Percentiles rank a stretch among this genome's conserved stretches.
Evolutionary conservation across 1,140 invertebrate genomes (phyloP).

Genomic region (Battus philenor): DNA sequence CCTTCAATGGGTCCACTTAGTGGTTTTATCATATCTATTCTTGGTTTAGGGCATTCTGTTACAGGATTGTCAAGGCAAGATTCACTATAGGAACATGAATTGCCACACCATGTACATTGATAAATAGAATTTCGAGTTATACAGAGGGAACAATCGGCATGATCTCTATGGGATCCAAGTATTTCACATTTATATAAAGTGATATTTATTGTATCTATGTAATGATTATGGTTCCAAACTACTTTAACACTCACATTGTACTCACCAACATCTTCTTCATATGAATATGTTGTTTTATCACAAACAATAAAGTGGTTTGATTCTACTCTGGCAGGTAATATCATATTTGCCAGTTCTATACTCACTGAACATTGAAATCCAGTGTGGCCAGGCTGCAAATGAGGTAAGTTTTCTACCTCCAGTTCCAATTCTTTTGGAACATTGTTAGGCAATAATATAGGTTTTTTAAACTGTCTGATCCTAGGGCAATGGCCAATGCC

Average conservation of each 20-base stretch:
- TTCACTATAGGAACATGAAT: constrained; percentile 89
- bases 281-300: constrained; percentile 93
- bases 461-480: constrained; percentile 80
- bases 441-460: constrained; percentile 90
- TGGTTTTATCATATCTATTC: constrained; percentile 97
- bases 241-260: constrained; percentile 92
- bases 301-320: constrained; percentile 90
- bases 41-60: constrained; percentile 91
- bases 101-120: constrained; percentile 94
- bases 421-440: constrained; percentile 91
- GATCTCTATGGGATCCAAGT: constrained; percentile 92
- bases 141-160: constrained; percentile 96
- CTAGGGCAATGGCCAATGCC: constrained; percentile 88
- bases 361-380: constrained; percentile 94
- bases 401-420: constrained; percentile 92
- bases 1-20: constrained; percentile 96
- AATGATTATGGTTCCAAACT: constrained; percentile 94
- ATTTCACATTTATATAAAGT: constrained; percentile 96
- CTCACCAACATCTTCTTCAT: constrained; percentile 89
- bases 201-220: constrained; percentile 92
- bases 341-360: constrained; percentile 93
- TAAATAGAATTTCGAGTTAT: constrained; percentile 91
- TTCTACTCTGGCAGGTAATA: constrained; percentile 90
- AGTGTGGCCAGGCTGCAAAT: constrained; percentile 89
- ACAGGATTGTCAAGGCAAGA: constrained; percentile 84